Percentiles rank a stretch among this genome's conserved stretches.
Evolutionary conservation across 2,888 invertebrate species (phyloP).

Genomic region (Yponomeuta sedellus): DNA sequence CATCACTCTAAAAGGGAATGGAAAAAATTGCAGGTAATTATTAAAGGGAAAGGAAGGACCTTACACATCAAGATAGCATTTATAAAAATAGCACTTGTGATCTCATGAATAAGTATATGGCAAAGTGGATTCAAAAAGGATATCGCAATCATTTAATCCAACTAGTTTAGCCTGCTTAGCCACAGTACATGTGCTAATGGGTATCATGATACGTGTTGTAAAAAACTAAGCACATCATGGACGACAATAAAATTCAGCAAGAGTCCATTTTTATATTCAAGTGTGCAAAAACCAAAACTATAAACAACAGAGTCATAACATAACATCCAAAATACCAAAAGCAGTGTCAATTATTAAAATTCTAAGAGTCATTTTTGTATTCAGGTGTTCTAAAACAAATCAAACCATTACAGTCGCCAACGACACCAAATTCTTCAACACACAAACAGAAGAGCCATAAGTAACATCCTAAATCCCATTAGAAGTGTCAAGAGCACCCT

Average conservation of each 20-base stretch:
- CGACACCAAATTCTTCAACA: neutral
- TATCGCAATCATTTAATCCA: slow-evolving; percentile 3
- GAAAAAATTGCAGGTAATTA: neutral
- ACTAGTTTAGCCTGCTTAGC: neutral
- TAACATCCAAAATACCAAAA: too few relatives aligned
- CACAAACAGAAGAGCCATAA: slow-evolving; percentile 1
- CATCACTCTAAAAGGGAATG: slow-evolving; percentile 3
- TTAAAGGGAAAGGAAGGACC: neutral
- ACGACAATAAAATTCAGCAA: too few relatives aligned
- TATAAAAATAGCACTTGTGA: neutral
- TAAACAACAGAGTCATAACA: too few relatives aligned
- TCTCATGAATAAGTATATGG: slow-evolving; percentile 1
- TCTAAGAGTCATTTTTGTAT: neutral
- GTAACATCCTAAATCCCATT: slow-evolving; percentile 3
- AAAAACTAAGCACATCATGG: too few relatives aligned
- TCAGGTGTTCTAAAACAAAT: neutral
- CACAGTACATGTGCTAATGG: neutral
- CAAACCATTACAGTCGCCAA: neutral
- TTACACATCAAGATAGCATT: slow-evolving; percentile 7
- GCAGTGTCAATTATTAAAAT: too few relatives aligned
- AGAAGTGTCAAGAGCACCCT: neutral
- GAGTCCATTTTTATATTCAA: too few relatives aligned
- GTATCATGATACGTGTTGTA: neutral
- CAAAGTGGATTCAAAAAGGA: slow-evolving; percentile 1
- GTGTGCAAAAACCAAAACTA: too few relatives aligned